These are phyloP conservation scores for Orthonevra nobilis DNA, from an alignment of 2,888 invertebrate genomes.

Conservation along the genomic window DNA sequence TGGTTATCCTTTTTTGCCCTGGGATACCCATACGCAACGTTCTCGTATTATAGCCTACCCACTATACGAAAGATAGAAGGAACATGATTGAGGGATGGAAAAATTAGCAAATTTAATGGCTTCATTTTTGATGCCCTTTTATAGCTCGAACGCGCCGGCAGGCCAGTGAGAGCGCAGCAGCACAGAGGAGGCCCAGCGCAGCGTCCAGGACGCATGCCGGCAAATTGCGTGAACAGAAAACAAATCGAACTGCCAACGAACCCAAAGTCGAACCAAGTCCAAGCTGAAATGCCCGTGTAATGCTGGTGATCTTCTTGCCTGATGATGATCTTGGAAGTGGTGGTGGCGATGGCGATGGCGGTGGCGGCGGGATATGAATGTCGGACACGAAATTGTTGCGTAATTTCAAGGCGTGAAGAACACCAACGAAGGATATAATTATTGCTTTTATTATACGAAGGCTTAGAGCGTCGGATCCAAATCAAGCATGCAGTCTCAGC, in stretches of 20 bases:
- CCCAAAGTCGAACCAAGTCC: no score
- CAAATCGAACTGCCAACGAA: conserved; percentile 69
- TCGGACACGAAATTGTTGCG: conserved; percentile 79
- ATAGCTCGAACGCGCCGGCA: conserved; percentile 52
- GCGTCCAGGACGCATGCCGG: conserved; percentile 59
- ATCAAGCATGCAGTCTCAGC: conserved; percentile 59
- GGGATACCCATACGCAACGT: no score
- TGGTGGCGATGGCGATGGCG: conserved; percentile 14
- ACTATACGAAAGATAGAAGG: conserved; percentile 53
- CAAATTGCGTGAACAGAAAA: conserved; percentile 70
- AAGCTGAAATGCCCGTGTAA: conserved; percentile 47
- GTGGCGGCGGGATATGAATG: conserved; percentile 61
- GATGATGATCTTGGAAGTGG: neutral
- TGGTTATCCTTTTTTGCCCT: conserved; percentile 64
- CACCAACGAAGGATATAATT: conserved; percentile 81
- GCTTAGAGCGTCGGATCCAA: conserved; percentile 62
- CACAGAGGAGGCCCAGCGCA: neutral
- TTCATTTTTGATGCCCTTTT: conserved; percentile 71
- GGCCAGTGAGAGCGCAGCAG: neutral
- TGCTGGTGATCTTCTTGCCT: conserved; percentile 33
- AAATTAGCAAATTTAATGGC: conserved; percentile 71
- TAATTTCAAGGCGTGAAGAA: conserved; percentile 81
- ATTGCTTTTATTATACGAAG: conserved; percentile 78
- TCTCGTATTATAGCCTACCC: no score
- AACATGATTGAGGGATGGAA: conserved; percentile 70